Conservation (phyloP, 2,113 vertebrate species). For the Zosterops hypoxanthus region DNA sequence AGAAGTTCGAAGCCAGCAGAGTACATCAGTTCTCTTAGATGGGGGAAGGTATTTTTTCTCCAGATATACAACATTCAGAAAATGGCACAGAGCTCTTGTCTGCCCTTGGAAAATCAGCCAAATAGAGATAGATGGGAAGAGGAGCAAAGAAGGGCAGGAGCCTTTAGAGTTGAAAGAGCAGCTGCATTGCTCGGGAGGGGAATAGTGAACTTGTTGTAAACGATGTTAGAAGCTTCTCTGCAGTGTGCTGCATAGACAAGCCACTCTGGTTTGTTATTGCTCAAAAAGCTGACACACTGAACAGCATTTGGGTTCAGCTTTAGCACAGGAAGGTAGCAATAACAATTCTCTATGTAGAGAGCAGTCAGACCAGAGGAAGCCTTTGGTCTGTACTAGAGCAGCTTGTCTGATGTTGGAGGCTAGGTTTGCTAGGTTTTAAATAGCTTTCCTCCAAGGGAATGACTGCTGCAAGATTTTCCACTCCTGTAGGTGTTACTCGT, state of each 20-base stretch:
- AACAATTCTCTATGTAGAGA: not conserved
- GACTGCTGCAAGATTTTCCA: not conserved
- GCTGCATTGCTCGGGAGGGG: not conserved
- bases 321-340: not conserved
- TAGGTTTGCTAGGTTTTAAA: not conserved
- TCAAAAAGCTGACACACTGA: not conserved
- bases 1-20: not conserved
- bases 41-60: not conserved
- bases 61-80: not conserved
- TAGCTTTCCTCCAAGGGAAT: not conserved
- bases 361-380: not conserved
- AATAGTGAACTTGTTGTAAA: not conserved
- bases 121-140: not conserved
- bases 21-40: not conserved
- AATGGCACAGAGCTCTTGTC: not conserved
- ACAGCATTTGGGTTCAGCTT: not conserved
- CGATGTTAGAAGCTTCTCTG: not conserved
- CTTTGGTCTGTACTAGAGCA: not conserved
- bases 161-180: not conserved
- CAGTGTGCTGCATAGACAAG: not conserved
- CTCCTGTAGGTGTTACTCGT: not conserved
- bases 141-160: not conserved
- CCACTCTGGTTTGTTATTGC: not conserved
- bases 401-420: not conserved
- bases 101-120: constrained; percentile 20